Evolutionary conservation across 2,113 vertebrate genomes (phyloP), one percentile per base, ranked within the genome.

Genomic region (Channa maculata): DNA sequence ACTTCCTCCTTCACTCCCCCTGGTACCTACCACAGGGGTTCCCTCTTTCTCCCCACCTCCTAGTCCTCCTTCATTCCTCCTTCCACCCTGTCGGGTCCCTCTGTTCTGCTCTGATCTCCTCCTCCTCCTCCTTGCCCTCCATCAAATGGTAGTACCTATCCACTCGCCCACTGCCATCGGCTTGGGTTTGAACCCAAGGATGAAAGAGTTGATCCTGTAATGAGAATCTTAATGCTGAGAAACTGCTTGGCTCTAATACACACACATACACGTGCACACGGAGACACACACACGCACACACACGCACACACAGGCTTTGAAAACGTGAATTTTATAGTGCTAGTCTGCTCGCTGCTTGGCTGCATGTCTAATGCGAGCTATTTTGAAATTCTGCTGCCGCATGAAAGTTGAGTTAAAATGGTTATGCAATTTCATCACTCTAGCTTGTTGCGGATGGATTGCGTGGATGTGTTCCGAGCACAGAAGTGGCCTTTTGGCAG

Each of bases 121-220:
- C 54, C 54, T 41, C 59, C 67, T 48, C 62, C 51, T 65, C 66
- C 57, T 74, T 82, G 38, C 33, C 71, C 58, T 52, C 68, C 63
- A 77, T 88, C 80, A 73, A 72, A 65, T 67, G 63, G 62, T 66
- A 54, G 76, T 79, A 57, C 64, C 33, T 79, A 73, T 84, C 66
- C 79, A 45, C 72, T 82, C 71, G 48, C 65, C 77, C 73, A 67
- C 86, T 77, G 83, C 83, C 38, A 60, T 61, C n/a, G 58, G 75
- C 84, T 53, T 43, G 74, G 88, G 82, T 92, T 91, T 92, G 86
- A 90, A 90, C 86, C 80, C 67, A 6, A 71, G 77, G 89, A 91
- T 92, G 91, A 92, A 89, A 92, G 88, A 85, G 70, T 45, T 82
- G 81, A 82, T 89, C 72, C 75, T 76, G 75, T 88, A 89, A 92